A percentile compares a stretch with the other conserved stretches of the same genome.
Conservation (phyloP, 2,888 invertebrate species). For the Ophraella communa region DNA sequence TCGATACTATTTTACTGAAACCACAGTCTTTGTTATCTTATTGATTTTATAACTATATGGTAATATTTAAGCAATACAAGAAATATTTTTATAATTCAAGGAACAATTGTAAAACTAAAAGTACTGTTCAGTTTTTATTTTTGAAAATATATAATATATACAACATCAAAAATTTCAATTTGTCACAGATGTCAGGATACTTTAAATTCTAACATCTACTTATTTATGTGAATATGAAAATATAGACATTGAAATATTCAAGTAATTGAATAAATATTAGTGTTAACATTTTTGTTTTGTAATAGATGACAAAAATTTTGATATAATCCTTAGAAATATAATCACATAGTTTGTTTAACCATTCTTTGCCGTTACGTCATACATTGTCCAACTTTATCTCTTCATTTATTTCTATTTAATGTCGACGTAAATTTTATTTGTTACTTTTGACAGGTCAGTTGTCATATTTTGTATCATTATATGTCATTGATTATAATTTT, state of each 20-base stretch:
- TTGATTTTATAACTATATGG: constrained; percentile 31
- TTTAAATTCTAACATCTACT: background rate
- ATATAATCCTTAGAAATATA: too few relatives aligned
- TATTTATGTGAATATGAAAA: background rate
- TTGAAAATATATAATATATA: background rate
- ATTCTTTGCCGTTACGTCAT: background rate
- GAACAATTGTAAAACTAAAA: constrained; percentile 19
- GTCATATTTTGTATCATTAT: too few relatives aligned
- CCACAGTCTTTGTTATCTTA: constrained; percentile 44
- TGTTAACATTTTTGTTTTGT: background rate
- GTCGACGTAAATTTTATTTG: too few relatives aligned
- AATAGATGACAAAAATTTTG: too few relatives aligned
- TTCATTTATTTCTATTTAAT: too few relatives aligned
- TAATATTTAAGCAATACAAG: constrained; percentile 20
- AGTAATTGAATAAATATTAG: background rate
- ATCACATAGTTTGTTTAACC: background rate
- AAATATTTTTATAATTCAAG: constrained; percentile 15
- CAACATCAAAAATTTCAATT: background rate
- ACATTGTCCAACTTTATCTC: too few relatives aligned
- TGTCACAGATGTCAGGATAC: background rate
- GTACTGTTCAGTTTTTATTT: constrained; percentile 9
- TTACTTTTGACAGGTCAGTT: too few relatives aligned
- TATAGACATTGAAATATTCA: background rate
- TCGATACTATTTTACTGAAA: constrained; percentile 32
- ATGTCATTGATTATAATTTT: too few relatives aligned